Percentiles rank a stretch among this genome's conserved stretches.
Evolutionary conservation across 2,113 vertebrate genomes (phyloP).

Genomic region (Heterochromis multidens): DNA sequence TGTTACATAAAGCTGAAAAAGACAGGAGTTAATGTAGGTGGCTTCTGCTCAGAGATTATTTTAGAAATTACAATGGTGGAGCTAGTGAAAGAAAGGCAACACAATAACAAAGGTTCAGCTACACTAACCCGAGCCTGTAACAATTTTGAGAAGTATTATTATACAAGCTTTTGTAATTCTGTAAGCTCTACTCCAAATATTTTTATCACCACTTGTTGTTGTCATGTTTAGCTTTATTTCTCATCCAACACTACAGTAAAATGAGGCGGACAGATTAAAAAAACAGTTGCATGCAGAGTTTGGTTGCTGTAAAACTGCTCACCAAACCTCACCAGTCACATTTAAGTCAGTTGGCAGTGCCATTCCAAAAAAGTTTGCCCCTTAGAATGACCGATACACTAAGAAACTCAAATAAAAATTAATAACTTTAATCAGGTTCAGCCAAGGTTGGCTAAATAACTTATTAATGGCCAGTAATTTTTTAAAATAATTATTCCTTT

Average conservation of each 20-base stretch:
- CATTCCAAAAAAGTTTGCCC: background rate
- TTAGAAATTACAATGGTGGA: background rate
- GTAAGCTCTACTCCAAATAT: background rate
- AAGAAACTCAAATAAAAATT: background rate
- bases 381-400: background rate
- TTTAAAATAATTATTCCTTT: background rate
- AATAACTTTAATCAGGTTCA: background rate
- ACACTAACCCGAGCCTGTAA: background rate
- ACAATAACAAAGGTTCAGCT: background rate
- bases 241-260: background rate
- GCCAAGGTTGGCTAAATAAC: background rate
- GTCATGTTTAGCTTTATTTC: background rate
- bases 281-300: background rate
- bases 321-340: background rate
- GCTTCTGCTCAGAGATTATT: background rate
- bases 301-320: background rate
- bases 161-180: background rate
- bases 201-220: background rate
- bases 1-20: background rate
- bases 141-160: background rate
- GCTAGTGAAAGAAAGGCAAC: background rate
- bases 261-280: background rate
- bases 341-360: background rate
- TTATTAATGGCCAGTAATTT: background rate
- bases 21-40: background rate